Conservation (phyloP, 2,113 vertebrate species). For the Crypturellus undulatus region DNA sequence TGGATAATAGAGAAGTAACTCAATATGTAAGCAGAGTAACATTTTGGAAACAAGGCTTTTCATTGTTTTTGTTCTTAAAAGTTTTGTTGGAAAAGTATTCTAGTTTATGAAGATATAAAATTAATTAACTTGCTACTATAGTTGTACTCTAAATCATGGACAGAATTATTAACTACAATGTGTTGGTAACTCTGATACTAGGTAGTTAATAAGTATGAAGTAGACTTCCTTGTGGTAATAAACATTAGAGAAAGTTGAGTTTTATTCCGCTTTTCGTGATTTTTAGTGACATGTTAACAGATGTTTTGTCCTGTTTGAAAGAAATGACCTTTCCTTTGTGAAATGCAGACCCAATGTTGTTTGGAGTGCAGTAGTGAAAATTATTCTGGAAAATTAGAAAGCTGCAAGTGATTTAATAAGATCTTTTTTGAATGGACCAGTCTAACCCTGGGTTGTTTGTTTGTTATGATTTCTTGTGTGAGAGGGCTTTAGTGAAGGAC, state of each 20-base stretch:
- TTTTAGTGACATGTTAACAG: not conserved
- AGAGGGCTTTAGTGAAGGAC: not conserved
- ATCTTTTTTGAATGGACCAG: not conserved
- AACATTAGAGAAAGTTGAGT: not conserved
- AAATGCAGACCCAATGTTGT: not conserved
- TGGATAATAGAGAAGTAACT: not conserved
- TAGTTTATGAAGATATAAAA: slow-evolving; percentile 18
- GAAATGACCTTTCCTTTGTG: not conserved
- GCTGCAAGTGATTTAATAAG: not conserved
- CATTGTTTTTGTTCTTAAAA: slow-evolving; percentile 26
- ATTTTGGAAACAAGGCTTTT: not conserved
- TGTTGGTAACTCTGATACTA: not conserved
- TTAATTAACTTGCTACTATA: not conserved
- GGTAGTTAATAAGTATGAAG: not conserved
- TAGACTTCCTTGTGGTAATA: not conserved
- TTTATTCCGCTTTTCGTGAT: not conserved
- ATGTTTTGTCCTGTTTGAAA: not conserved
- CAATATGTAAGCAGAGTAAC: not conserved
- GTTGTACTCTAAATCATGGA: not conserved
- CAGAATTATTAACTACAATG: not conserved
- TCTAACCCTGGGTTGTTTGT: not conserved
- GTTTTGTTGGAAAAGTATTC: slow-evolving; percentile 7
- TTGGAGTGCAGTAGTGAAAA: not conserved
- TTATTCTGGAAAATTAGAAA: not conserved
- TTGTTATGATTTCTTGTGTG: not conserved